phyloP scores from a whole-genome alignment of 2,797 vertebrate species.

The Euthynnus affinis region DNA sequence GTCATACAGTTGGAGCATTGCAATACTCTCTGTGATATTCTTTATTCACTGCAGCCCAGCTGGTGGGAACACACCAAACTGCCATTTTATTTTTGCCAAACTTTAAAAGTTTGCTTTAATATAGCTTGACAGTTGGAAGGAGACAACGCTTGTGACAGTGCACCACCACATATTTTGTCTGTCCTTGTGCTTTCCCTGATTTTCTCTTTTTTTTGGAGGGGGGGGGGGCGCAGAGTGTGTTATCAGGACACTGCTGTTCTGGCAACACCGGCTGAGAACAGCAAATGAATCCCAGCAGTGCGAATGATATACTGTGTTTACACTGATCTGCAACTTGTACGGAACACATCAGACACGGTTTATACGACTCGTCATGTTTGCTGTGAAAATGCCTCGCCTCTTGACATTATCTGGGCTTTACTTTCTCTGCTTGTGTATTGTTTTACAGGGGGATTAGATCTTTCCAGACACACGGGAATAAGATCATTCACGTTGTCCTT shows the following conservation, averaged over 20 bases:
- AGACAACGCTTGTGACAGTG: conserved; percentile 21
- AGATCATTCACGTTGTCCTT: conserved; percentile 48
- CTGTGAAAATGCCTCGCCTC: conserved; percentile 57
- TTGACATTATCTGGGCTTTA: conserved; percentile 65
- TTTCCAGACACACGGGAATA: conserved; percentile 49
- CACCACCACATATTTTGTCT: conserved; percentile 23
- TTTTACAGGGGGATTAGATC: conserved; percentile 59
- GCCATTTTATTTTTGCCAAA: conserved; percentile 32
- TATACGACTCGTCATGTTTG: conserved; percentile 50
- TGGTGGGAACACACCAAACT: conserved; percentile 9
- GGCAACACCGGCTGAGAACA: conserved; percentile 43
- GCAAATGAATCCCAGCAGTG: conserved; percentile 67
- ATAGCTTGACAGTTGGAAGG: conserved; percentile 38
- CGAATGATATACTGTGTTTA: conserved; percentile 58
- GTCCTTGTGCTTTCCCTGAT: background rate
- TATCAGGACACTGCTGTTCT: conserved; percentile 51
- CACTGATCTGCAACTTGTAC: conserved; percentile 51
- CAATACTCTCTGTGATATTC: background rate
- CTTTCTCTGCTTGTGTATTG: conserved; percentile 43
- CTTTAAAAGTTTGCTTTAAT: conserved; percentile 36
- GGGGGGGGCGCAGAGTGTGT: conserved; percentile 3
- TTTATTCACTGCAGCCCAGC: background rate
- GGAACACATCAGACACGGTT: conserved; percentile 65
- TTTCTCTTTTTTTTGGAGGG: no score
- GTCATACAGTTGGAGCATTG: background rate